A percentile compares a stretch with the other conserved stretches of the same genome.
phyloP scores from a whole-genome alignment of 2,888 invertebrate genomes.

The Calliopum simillimum region DNA sequence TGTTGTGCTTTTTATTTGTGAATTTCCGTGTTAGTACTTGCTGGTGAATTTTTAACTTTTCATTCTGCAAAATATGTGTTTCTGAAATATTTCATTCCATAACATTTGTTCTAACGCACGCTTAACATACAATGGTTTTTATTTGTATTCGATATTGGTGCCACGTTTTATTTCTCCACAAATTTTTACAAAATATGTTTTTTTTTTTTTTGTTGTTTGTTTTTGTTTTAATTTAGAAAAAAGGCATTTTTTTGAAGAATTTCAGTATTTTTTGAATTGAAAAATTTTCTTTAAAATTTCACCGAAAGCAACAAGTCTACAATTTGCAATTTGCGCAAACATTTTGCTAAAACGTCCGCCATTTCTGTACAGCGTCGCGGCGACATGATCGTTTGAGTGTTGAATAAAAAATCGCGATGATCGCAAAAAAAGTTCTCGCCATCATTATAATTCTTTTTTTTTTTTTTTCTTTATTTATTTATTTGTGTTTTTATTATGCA shows the following conservation, averaged over 20 bases:
- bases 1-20: no score
- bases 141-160: slow-evolving; percentile 6
- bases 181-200: not conserved
- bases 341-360: not conserved
- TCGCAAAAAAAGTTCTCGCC: slow-evolving; percentile 8
- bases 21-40: no score
- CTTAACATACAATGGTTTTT: not conserved
- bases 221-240: no score
- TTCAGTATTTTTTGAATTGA: no score
- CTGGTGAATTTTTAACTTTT: no score
- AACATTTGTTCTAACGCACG: no score
- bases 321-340: slow-evolving; percentile 12
- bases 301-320: not conserved
- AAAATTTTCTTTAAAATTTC: no score
- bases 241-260: no score
- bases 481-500: not conserved
- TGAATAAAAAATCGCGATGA: slow-evolving; percentile 1
- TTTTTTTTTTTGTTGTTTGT: no score
- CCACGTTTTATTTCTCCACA: slow-evolving; percentile 16
- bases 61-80: no score
- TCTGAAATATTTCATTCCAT: no score
- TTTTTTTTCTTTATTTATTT: no score
- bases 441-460: not conserved
- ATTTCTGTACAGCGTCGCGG: slow-evolving; percentile 1
- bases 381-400: slow-evolving; percentile 1